These are phyloP conservation scores for Acinonyx jubatus DNA, from an alignment of 2,113 vertebrate genomes.

Conservation along the genomic window DNA sequence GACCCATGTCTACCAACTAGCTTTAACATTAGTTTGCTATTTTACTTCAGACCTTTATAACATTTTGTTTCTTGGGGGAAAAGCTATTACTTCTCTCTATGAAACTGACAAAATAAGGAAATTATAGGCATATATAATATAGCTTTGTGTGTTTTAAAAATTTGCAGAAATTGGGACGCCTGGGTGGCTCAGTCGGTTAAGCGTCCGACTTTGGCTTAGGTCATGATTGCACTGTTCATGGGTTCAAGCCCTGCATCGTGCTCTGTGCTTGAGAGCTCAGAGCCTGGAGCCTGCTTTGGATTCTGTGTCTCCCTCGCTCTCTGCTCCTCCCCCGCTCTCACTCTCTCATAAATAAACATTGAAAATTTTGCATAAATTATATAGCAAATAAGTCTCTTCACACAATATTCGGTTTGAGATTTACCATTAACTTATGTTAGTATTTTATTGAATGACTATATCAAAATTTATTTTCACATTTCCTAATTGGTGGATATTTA, in stretches of 20 bases:
- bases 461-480: neutral
- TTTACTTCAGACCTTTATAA: conserved; percentile 13
- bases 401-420: neutral
- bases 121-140: neutral
- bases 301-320: no score
- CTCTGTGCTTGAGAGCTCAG: no score
- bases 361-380: neutral
- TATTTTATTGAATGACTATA: conserved; percentile 19
- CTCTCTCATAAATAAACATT: no score
- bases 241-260: no score
- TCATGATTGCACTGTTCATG: no score
- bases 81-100: neutral
- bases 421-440: neutral
- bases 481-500: neutral
- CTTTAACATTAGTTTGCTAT: conserved; percentile 16
- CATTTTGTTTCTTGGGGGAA: conserved; percentile 42
- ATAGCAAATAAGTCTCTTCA: neutral
- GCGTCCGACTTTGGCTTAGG: no score
- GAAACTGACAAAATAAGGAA: conserved; percentile 18
- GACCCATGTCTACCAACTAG: neutral
- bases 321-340: no score
- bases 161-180: neutral
- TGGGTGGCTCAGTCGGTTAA: no score
- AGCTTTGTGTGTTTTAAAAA: conserved; percentile 3
- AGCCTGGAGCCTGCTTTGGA: no score